phyloP scores from a whole-genome alignment of 2,797 vertebrate species.

The Emydoidea blandingii region DNA sequence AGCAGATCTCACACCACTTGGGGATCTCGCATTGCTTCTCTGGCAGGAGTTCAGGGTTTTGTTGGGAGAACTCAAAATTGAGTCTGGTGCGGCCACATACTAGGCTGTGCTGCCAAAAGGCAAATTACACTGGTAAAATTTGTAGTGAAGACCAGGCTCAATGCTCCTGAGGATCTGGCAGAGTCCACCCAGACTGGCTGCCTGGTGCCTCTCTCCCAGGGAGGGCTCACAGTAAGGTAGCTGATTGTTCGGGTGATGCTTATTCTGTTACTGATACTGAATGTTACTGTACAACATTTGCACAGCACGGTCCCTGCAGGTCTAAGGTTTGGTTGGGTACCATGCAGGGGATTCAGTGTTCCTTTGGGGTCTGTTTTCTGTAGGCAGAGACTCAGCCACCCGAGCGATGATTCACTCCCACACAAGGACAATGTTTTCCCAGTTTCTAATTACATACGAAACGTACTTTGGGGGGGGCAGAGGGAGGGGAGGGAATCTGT shows the following conservation, averaged over 20 bases:
- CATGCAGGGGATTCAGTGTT: slow-evolving; percentile 70
- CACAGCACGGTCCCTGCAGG: slow-evolving; percentile 66
- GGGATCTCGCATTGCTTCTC: not conserved
- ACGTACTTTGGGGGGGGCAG: not conserved
- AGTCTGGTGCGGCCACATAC: not conserved
- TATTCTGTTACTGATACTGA: slow-evolving; percentile 62
- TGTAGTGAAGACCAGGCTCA: not conserved
- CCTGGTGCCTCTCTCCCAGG: not conserved
- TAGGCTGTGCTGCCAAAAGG: not conserved
- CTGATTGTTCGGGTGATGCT: slow-evolving; percentile 68
- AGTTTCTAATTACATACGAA: slow-evolving; percentile 59
- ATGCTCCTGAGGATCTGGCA: not conserved
- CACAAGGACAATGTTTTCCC: slow-evolving; percentile 42
- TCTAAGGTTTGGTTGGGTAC: slow-evolving; percentile 47
- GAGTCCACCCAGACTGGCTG: not conserved
- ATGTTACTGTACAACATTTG: slow-evolving; percentile 46
- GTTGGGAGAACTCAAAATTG: not conserved
- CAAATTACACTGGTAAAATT: not conserved
- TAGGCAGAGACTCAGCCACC: slow-evolving; percentile 35
- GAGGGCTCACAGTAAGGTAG: slow-evolving; percentile 42
- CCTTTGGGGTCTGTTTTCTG: slow-evolving; percentile 53
- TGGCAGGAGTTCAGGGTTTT: not conserved
- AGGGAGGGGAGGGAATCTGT: not conserved
- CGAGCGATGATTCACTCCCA: slow-evolving; percentile 5
- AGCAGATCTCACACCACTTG: not conserved